Conservation (phyloP, 2,888 invertebrate species). For the Dendrolimus houi region DNA sequence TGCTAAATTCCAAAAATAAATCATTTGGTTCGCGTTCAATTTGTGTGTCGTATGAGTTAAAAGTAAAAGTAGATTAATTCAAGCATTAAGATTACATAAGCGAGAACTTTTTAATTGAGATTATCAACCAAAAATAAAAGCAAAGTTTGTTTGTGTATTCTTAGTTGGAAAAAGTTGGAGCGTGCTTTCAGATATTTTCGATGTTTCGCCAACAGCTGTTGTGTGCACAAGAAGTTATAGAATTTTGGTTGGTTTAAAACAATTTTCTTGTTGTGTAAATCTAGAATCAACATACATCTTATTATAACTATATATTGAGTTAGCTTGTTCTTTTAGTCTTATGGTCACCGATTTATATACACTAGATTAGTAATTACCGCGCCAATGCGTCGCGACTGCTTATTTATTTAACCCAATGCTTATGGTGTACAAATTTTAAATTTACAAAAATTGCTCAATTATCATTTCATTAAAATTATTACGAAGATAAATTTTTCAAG, state of each 20-base stretch:
- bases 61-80: slow-evolving; percentile 19
- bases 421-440: too few species aligned
- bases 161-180: background rate
- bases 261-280: background rate
- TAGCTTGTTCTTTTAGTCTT: too few species aligned
- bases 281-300: too few species aligned
- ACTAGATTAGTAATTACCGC: too few species aligned
- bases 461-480: too few species aligned
- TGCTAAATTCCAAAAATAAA: too few species aligned
- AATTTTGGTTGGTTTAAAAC: background rate
- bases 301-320: too few species aligned
- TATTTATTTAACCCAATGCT: too few species aligned
- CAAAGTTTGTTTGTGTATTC: slow-evolving; percentile 6
- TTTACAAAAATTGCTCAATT: too few species aligned
- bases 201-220: background rate
- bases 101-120: slow-evolving; percentile 38
- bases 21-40: background rate
- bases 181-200: background rate
- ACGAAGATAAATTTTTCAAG: too few species aligned
- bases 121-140: slow-evolving; percentile 34
- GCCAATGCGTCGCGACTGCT: too few species aligned
- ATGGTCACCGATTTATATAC: too few species aligned
- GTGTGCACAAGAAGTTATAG: background rate
- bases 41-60: background rate
- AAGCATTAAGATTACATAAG: slow-evolving; percentile 21